Conservation (phyloP, 2,113 vertebrate species). For the Nematolebias whitei region DNA sequence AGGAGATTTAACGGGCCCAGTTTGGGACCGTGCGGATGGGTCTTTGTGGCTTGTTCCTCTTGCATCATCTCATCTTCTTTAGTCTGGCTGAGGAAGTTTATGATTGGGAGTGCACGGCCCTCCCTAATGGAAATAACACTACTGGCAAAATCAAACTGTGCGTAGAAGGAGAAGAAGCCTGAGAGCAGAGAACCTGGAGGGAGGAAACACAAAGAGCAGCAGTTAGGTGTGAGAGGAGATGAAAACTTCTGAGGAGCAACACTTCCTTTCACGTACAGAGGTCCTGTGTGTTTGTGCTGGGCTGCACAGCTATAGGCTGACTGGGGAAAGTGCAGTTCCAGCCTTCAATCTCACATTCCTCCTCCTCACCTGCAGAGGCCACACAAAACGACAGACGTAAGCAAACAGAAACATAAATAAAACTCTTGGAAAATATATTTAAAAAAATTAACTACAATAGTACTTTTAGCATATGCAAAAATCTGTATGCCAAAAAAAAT, state of each 20-base stretch:
- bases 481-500: no score
- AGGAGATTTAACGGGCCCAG: slow-evolving; percentile 87
- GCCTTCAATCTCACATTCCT: slow-evolving; percentile 83
- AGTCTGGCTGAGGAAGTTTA: slow-evolving; percentile 56
- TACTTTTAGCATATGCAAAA: no score
- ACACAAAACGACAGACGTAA: no score
- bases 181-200: slow-evolving; percentile 82
- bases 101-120: slow-evolving; percentile 75
- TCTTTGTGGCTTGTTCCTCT: slow-evolving; percentile 23
- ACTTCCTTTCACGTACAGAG: slow-evolving; percentile 85
- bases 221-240: not conserved
- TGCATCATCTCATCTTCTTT: slow-evolving; percentile 27
- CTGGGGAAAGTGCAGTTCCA: slow-evolving; percentile 92
- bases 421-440: no score
- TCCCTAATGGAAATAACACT: slow-evolving; percentile 83
- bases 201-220: slow-evolving; percentile 1
- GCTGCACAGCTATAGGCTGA: slow-evolving; percentile 78
- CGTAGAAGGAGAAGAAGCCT: slow-evolving; percentile 88
- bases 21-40: slow-evolving; percentile 42
- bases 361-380: slow-evolving; percentile 80
- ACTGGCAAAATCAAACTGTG: slow-evolving; percentile 81
- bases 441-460: no score
- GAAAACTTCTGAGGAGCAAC: no score
- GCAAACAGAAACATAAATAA: no score
- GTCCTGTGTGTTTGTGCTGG: slow-evolving; percentile 83